A percentile compares a stretch with the other conserved stretches of the same genome.
These are phyloP conservation scores for Podarcis lilfordi DNA, from an alignment of 2,797 vertebrate species.

Conservation along the genomic window DNA sequence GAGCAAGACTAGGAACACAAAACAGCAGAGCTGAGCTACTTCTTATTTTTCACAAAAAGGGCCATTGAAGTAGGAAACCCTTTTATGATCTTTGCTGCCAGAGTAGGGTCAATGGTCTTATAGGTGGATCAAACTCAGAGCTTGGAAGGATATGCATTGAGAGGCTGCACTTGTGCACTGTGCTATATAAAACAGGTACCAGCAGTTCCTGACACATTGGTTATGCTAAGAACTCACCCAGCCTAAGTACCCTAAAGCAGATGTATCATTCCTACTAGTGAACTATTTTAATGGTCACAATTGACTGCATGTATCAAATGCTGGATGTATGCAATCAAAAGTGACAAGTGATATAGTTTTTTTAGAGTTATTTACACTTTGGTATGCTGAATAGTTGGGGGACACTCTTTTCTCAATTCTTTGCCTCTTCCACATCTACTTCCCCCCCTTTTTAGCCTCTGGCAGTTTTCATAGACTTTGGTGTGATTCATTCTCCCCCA, in stretches of 20 bases:
- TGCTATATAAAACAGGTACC: too few relatives aligned
- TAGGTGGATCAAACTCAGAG: too few relatives aligned
- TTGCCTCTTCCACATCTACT: not conserved
- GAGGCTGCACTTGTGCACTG: too few relatives aligned
- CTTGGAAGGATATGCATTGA: too few relatives aligned
- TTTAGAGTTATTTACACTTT: not conserved
- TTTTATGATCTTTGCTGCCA: too few relatives aligned
- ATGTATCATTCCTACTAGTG: not conserved
- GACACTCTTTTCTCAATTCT: not conserved
- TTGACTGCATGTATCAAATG: not conserved
- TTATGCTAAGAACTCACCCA: not conserved
- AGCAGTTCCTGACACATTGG: too few relatives aligned
- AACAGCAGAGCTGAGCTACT: too few relatives aligned
- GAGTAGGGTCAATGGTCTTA: too few relatives aligned
- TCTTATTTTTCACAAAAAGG: too few relatives aligned
- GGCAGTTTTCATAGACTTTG: not conserved
- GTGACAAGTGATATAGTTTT: not conserved
- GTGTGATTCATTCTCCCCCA: not conserved
- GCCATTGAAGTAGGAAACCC: too few relatives aligned
- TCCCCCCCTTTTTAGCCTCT: not conserved
- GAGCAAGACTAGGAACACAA: too few relatives aligned
- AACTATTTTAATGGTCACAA: not conserved
- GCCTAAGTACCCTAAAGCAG: not conserved
- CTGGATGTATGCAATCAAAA: not conserved
- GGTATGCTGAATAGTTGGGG: not conserved